Conservation (phyloP, 2,113 vertebrate species). For the Heloderma charlesbogerti region DNA sequence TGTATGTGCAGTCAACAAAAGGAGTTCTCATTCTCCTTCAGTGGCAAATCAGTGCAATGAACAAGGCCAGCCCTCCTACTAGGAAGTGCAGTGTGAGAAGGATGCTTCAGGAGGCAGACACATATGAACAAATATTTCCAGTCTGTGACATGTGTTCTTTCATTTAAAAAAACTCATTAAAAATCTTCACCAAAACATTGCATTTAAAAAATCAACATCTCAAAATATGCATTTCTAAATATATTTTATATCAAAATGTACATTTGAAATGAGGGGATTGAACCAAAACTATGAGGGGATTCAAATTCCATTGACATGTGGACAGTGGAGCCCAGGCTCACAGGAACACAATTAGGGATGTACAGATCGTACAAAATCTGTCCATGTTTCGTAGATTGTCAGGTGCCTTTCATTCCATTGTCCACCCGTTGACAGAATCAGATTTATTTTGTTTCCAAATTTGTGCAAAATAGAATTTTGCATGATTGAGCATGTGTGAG, state of each 20-base stretch:
- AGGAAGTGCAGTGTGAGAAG: neutral
- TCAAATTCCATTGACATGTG: too few species aligned
- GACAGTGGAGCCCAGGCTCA: too few species aligned
- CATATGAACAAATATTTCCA: neutral
- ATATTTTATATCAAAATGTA: neutral
- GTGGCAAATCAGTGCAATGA: neutral
- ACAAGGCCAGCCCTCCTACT: neutral
- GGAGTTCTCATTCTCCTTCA: neutral
- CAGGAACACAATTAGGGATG: too few species aligned
- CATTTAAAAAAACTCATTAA: neutral
- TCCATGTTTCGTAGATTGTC: too few species aligned
- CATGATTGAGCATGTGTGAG: too few species aligned
- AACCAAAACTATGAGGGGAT: too few species aligned
- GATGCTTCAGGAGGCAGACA: neutral
- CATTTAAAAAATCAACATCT: neutral
- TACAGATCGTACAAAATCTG: too few species aligned
- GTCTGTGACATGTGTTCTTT: neutral
- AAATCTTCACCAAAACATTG: neutral
- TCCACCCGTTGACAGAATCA: too few species aligned
- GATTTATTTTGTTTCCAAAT: too few species aligned
- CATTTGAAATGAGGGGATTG: neutral
- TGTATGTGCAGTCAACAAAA: neutral
- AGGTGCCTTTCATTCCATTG: too few species aligned
- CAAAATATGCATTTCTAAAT: neutral
- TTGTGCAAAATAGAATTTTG: too few species aligned